Percentiles rank a stretch among this genome's conserved stretches.
Conservation (phyloP, 2,797 vertebrate species). For the Sebastes diaconus region DNA sequence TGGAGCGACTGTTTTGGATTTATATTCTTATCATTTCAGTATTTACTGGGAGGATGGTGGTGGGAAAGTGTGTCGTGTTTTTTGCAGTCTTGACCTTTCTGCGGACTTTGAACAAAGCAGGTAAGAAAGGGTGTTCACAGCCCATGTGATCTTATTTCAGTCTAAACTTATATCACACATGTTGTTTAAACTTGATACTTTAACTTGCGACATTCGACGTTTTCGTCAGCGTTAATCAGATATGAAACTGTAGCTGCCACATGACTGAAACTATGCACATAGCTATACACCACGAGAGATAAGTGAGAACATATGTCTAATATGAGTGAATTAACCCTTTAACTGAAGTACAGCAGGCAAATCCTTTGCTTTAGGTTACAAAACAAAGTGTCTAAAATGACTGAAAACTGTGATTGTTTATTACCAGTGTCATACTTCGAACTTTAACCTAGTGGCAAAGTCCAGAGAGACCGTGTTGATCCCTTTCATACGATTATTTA, state of each 20-base stretch:
- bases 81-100: neutral
- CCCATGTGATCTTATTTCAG: neutral
- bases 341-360: neutral
- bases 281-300: neutral
- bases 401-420: neutral
- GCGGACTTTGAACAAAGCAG: neutral
- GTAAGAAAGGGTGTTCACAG: slow-evolving; percentile 7
- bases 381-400: neutral
- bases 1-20: neutral
- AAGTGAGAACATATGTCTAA: neutral
- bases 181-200: neutral
- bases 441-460: neutral
- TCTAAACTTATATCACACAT: neutral
- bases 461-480: neutral
- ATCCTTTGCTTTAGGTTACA: no score
- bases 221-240: neutral
- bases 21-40: neutral
- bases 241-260: neutral
- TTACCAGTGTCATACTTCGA: neutral
- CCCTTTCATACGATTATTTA: no score
- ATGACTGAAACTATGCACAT: neutral
- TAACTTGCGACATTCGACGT: neutral
- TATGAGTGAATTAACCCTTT: neutral
- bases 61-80: fast-evolving
- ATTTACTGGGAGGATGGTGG: fast-evolving